Evolutionary conservation across 2,888 invertebrate species (phyloP).

Genomic region (Dynastes grantii): DNA sequence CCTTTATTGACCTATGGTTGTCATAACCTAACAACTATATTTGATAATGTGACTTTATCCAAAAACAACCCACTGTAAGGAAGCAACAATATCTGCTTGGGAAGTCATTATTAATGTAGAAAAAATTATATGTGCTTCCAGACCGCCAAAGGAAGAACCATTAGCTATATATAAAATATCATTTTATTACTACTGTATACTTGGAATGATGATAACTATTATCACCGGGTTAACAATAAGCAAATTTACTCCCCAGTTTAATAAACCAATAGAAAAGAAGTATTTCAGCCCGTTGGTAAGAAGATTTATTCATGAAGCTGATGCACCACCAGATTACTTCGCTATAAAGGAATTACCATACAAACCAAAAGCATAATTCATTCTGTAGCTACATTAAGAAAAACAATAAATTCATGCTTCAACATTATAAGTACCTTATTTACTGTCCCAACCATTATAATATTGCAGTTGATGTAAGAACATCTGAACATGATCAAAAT

Average conservation of each 20-base stretch:
- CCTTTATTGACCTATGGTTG: constrained; percentile 56
- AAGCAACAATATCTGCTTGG: neutral
- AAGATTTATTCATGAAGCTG: constrained; percentile 71
- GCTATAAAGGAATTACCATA: neutral
- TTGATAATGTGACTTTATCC: neutral
- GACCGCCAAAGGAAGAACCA: constrained; percentile 55
- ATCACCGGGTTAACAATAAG: constrained; percentile 77
- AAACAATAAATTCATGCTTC: too few species aligned
- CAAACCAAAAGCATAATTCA: too few species aligned
- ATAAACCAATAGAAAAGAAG: constrained; percentile 74
- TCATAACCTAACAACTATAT: constrained; percentile 16
- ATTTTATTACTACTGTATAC: constrained; percentile 80
- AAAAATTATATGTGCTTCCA: constrained; percentile 1
- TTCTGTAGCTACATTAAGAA: too few species aligned
- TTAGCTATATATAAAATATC: constrained; percentile 77
- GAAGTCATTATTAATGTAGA: neutral
- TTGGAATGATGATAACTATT: constrained; percentile 76
- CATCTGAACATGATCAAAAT: too few species aligned
- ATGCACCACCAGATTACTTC: constrained; percentile 51
- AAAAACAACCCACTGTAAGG: neutral
- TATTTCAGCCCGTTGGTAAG: constrained; percentile 74
- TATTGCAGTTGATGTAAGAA: too few species aligned
- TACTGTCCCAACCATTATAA: too few species aligned
- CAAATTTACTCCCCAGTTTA: constrained; percentile 73
- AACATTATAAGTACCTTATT: too few species aligned